Conservation (phyloP, 2,113 vertebrate genomes). For the Oryzias celebensis region DNA sequence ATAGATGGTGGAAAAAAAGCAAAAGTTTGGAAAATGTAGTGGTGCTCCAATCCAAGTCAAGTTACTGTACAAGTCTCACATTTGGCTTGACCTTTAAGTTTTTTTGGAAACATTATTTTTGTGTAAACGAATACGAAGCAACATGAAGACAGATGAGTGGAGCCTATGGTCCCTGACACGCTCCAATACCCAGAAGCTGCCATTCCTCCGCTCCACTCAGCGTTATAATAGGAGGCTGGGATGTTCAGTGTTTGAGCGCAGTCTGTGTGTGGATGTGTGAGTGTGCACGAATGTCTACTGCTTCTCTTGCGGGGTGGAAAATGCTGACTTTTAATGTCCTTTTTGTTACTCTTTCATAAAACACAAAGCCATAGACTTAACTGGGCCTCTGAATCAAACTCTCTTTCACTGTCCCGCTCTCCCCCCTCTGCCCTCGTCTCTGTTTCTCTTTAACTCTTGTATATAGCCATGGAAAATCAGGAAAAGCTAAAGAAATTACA, state of each 20-base stretch:
- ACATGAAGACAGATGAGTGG: conserved; percentile 6
- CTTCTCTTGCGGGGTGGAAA: conserved; percentile 72
- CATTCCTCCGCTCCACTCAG: conserved; percentile 67
- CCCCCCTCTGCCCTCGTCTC: conserved; percentile 7
- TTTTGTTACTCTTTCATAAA: conserved; percentile 70
- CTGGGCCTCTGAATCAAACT: conserved; percentile 64
- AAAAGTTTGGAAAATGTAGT: background rate
- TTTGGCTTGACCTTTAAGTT: no score
- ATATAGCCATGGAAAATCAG: conserved; percentile 63
- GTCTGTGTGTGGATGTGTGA: conserved; percentile 23
- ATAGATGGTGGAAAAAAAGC: background rate
- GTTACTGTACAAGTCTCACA: background rate
- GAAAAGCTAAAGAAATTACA: conserved; percentile 44
- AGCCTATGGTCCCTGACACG: conserved; percentile 17
- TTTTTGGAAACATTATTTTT: no score
- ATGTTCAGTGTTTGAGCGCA: conserved; percentile 34
- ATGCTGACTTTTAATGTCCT: conserved; percentile 78
- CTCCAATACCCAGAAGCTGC: conserved; percentile 31
- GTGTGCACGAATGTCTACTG: conserved; percentile 36
- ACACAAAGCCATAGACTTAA: conserved; percentile 79
- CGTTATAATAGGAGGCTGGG: conserved; percentile 60
- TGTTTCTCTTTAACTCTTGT: conserved; percentile 17
- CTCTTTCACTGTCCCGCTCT: conserved; percentile 48
- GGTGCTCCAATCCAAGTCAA: background rate
- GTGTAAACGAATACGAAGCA: background rate